Evolutionary conservation across 2,888 invertebrate genomes (phyloP).

Genomic region (Protophormia terraenovae): DNA sequence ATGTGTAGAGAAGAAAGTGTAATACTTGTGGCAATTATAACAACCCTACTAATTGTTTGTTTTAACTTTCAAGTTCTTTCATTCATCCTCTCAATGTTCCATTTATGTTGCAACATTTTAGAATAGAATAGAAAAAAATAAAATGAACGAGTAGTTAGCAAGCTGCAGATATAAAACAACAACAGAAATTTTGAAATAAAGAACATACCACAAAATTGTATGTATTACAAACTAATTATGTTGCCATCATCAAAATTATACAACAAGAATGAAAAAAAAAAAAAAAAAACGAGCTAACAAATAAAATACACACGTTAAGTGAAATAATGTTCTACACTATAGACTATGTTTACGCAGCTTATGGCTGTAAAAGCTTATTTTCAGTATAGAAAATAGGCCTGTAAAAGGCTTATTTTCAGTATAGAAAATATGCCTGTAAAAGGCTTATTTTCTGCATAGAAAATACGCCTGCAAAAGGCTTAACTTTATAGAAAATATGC

Average conservation of each 20-base stretch:
- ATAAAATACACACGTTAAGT: conserved; percentile 30
- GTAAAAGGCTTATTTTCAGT: neutral
- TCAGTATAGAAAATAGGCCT: neutral
- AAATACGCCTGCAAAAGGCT: neutral
- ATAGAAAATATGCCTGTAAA: neutral
- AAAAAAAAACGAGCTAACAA: neutral
- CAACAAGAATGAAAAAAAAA: too few species aligned
- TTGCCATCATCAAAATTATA: conserved; percentile 57
- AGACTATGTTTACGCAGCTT: neutral
- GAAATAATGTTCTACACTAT: conserved; percentile 8
- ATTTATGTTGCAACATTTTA: neutral
- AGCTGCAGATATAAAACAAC: neutral
- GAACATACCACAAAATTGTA: conserved; percentile 61
- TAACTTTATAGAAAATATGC: too few species aligned
- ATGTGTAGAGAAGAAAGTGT: conserved; percentile 22
- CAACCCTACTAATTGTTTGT: conserved; percentile 73
- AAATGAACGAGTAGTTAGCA: neutral
- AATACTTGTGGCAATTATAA: conserved; percentile 70
- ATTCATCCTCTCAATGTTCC: neutral
- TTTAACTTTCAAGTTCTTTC: conserved; percentile 66
- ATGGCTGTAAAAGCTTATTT: neutral
- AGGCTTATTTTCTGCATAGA: neutral
- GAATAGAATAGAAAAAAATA: neutral
- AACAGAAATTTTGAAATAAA: neutral
- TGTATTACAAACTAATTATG: conserved; percentile 67